A percentile compares a stretch with the other conserved stretches of the same genome.
These are phyloP conservation scores for Chondrosia reniformis DNA, from an alignment of 37 sponge, comb jelly and placozoan species.

Conservation along the genomic window DNA sequence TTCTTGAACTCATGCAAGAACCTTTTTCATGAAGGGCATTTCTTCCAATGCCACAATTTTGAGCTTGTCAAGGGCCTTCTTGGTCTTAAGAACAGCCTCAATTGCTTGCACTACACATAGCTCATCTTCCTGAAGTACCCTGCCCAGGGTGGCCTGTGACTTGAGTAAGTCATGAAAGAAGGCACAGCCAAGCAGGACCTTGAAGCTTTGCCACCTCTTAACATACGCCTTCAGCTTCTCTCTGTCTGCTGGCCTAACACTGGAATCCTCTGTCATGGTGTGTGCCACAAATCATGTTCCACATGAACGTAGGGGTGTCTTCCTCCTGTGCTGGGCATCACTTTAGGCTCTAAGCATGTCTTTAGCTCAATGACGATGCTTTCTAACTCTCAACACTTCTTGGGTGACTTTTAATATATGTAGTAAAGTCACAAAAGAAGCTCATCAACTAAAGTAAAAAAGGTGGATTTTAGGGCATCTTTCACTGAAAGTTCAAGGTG, in stretches of 20 bases:
- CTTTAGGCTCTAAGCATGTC: constrained; percentile 31
- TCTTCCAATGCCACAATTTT: constrained; percentile 28
- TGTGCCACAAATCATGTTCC: constrained; percentile 52
- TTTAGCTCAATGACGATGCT: constrained; percentile 11
- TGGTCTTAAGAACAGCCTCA: constrained; percentile 53
- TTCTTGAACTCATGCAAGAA: constrained; percentile 9
- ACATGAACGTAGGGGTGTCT: constrained; percentile 40
- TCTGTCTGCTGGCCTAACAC: constrained; percentile 23
- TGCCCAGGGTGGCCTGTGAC: constrained; percentile 43
- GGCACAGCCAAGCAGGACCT: constrained; percentile 36
- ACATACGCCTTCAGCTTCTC: constrained; percentile 47
- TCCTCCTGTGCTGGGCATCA: constrained; percentile 32
- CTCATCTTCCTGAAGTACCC: constrained; percentile 53
- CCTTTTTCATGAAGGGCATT: constrained; percentile 54
- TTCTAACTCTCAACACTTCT: constrained; percentile 43
- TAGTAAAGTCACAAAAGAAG: constrained; percentile 35
- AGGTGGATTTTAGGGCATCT: constrained; percentile 46
- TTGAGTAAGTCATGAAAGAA: constrained; percentile 42
- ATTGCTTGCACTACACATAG: constrained; percentile 53
- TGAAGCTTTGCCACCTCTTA: constrained; percentile 21
- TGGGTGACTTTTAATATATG: constrained; percentile 38
- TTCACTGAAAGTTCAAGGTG: constrained; percentile 52
- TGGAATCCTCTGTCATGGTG: constrained; percentile 36
- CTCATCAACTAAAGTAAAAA: constrained; percentile 35
- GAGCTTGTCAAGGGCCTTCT: constrained; percentile 27